A percentile compares a stretch with the other conserved stretches of the same genome.
Evolutionary conservation across 2,797 vertebrate species (phyloP).

Genomic region (Danionella dracula): DNA sequence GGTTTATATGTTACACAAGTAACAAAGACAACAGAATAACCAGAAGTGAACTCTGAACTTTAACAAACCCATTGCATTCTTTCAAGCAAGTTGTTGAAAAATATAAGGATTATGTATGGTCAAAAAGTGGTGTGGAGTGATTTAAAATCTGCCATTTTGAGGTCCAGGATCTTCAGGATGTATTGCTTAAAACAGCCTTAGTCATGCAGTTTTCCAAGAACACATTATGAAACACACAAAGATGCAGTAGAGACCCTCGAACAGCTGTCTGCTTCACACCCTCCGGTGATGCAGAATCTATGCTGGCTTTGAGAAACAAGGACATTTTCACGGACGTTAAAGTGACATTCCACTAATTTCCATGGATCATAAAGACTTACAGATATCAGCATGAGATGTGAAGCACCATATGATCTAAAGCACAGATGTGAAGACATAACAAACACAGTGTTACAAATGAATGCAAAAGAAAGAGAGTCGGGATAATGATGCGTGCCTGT

Average conservation of each 20-base stretch:
- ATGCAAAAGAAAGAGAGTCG: slow-evolving; percentile 31
- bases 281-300: slow-evolving; percentile 35
- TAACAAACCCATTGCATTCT: too few relatives aligned
- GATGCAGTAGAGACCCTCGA: slow-evolving; percentile 11
- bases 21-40: too few relatives aligned
- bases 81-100: too few relatives aligned
- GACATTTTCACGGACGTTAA: slow-evolving; percentile 45
- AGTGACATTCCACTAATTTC: slow-evolving; percentile 48
- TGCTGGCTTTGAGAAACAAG: slow-evolving; percentile 36
- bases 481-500: slow-evolving; percentile 41
- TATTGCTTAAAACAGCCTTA: too few relatives aligned
- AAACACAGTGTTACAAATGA: not conserved
- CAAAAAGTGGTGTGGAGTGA: too few relatives aligned
- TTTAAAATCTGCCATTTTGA: too few relatives aligned
- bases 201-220: not conserved
- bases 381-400: slow-evolving; percentile 32
- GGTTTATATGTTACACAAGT: too few relatives aligned
- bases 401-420: slow-evolving; percentile 42
- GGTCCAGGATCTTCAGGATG: too few relatives aligned
- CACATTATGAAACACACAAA: not conserved
- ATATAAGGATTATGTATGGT: too few relatives aligned
- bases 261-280: slow-evolving; percentile 20
- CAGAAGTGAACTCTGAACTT: too few relatives aligned
- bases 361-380: slow-evolving; percentile 45
- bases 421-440: slow-evolving; percentile 38